Evolutionary conservation across 2,888 invertebrate genomes (phyloP).

Genomic region (Epicampocera succincta): DNA sequence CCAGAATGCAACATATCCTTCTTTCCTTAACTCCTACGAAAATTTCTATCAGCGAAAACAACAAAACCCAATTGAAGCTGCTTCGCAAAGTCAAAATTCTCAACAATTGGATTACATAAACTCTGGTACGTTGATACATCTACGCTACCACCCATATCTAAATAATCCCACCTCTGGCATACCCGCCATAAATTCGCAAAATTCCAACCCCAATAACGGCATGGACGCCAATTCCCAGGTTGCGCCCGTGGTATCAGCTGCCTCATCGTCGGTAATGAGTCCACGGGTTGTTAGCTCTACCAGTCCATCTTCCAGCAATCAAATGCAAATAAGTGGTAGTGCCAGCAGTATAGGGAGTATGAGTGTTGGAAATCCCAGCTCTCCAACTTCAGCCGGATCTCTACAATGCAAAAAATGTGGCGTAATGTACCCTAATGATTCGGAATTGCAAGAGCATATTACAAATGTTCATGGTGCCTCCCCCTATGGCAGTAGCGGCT

Average conservation of each 20-base stretch:
- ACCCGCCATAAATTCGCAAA: constrained; percentile 52
- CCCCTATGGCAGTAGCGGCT: constrained; percentile 78
- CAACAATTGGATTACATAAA: constrained; percentile 63
- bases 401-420: constrained; percentile 92
- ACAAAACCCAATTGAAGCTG: constrained; percentile 36
- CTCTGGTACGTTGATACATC: constrained; percentile 61
- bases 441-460: constrained; percentile 89
- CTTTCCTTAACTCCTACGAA: constrained; percentile 80
- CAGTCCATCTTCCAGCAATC: constrained; percentile 79
- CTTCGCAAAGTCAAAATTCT: constrained; percentile 27
- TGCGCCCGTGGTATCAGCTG: constrained; percentile 66
- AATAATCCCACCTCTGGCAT: constrained; percentile 73
- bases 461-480: constrained; percentile 85
- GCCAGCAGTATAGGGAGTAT: constrained; percentile 72
- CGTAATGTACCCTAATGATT: constrained; percentile 88
- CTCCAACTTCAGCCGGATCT: constrained; percentile 81
- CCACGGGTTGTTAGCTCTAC: constrained; percentile 81
- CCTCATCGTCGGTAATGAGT: constrained; percentile 77
- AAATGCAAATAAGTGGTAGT: constrained; percentile 73
- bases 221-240: constrained; percentile 48
- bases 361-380: constrained; percentile 72
- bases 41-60: constrained; percentile 80
- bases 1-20: constrained; percentile 72
- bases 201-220: constrained; percentile 64
- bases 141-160: constrained; percentile 79